A percentile compares a stretch with the other conserved stretches of the same genome.
Conservation (phyloP, 2,888 invertebrate species). For the Mycogona germanica region DNA sequence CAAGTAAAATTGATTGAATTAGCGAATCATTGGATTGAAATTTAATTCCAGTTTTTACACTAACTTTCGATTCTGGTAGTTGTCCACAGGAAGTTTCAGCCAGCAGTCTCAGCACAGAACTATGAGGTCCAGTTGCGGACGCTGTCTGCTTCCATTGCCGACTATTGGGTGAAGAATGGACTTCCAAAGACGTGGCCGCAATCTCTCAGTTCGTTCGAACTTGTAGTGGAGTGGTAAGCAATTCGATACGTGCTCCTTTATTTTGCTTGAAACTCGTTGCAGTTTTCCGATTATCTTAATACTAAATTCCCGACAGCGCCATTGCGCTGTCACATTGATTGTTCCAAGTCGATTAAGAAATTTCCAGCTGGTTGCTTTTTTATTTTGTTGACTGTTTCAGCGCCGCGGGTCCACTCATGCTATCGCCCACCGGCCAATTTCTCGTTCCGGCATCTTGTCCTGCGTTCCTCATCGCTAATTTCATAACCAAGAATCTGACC, state of each 20-base stretch:
- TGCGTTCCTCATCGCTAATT: slow-evolving; percentile 68
- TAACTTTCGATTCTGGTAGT: slow-evolving; percentile 8
- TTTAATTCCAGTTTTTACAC: too few relatives aligned
- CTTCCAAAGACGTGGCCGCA: slow-evolving; percentile 61
- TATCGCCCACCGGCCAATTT: slow-evolving; percentile 86
- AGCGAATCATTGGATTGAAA: too few relatives aligned
- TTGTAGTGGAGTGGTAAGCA: slow-evolving; percentile 73
- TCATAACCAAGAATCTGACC: slow-evolving; percentile 61
- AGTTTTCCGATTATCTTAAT: too few relatives aligned
- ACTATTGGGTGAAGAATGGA: slow-evolving; percentile 50
- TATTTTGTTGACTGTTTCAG: slow-evolving; percentile 38
- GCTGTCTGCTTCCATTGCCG: slow-evolving; percentile 71
- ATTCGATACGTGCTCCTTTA: too few relatives aligned
- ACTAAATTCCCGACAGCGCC: too few relatives aligned
- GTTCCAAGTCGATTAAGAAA: too few relatives aligned
- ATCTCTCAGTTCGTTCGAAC: slow-evolving; percentile 57
- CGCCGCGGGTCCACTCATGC: slow-evolving; percentile 84
- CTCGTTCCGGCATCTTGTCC: slow-evolving; percentile 87
- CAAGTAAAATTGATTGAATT: too few relatives aligned
- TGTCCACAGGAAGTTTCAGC: slow-evolving; percentile 65
- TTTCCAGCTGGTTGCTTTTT: too few relatives aligned
- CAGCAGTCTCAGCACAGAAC: slow-evolving; percentile 70
- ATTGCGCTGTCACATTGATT: too few relatives aligned
- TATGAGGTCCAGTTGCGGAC: slow-evolving; percentile 74
- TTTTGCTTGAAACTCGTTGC: too few relatives aligned